Evolutionary conservation across 2,888 invertebrate genomes (phyloP).

Genomic region (Allacma fusca): DNA sequence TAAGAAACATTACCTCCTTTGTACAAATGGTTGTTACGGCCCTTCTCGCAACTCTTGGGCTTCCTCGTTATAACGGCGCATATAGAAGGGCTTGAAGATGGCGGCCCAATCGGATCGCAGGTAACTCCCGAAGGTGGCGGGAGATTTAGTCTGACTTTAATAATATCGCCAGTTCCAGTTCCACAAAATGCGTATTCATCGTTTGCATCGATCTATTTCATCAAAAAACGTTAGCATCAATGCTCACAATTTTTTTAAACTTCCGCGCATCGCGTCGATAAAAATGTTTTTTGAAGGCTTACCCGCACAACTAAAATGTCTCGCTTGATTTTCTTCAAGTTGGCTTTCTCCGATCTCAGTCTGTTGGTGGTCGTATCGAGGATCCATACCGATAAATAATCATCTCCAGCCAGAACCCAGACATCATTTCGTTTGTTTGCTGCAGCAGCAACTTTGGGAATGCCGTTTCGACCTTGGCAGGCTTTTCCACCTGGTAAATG

Average conservation of each 20-base stretch:
- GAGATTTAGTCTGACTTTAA: conserved; percentile 58
- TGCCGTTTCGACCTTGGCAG: conserved; percentile 76
- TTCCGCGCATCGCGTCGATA: no score
- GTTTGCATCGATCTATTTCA: conserved; percentile 69
- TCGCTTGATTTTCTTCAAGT: conserved; percentile 80
- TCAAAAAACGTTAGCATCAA: neutral
- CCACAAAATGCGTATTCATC: conserved; percentile 84
- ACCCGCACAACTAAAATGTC: conserved; percentile 76
- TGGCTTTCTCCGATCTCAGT: conserved; percentile 76
- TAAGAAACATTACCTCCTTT: conserved; percentile 58
- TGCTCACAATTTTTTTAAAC: neutral
- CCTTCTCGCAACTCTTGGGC: conserved; percentile 53
- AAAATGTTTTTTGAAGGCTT: conserved; percentile 45
- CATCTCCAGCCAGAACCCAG: conserved; percentile 79
- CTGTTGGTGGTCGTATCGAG: conserved; percentile 75
- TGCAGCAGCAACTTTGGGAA: conserved; percentile 71
- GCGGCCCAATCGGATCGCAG: conserved; percentile 53
- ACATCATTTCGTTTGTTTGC: conserved; percentile 70
- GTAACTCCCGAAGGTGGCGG: conserved; percentile 43
- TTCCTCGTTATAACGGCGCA: conserved; percentile 49
- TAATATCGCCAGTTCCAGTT: conserved; percentile 80
- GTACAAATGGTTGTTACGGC: conserved; percentile 58
- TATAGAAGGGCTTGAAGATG: conserved; percentile 49
- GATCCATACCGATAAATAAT: conserved; percentile 78
- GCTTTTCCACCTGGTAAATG: conserved; percentile 65